Base-by-base conservation (phyloP, 2,888 invertebrate species). In the Cryptus viduatorius region DNA sequence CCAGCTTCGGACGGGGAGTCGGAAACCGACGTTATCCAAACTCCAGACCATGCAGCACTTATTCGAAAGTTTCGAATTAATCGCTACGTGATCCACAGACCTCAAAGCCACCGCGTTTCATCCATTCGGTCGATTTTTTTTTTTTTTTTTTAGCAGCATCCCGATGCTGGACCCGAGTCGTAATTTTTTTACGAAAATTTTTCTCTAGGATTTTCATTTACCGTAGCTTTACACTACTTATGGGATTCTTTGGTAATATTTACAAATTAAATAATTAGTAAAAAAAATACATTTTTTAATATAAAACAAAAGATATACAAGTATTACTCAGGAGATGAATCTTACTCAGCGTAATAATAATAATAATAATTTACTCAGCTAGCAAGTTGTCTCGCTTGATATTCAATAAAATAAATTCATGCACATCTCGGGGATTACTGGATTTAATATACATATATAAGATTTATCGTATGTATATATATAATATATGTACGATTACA, bases 371-470 rank as follows among this genome's bases (percentile, higher is more conserved):
- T 79, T 72, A 84, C 69, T 84, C 73, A 75, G 61, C 69, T 78
- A 19, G 64, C 16, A 42, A 79, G 72, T 64, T 31, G 14, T 82
- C 82, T 79, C 82, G 48, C 29, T 71, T 37, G 48, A 56, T 69
- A 24, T 12, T 16, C 44, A 31, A 53, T 64, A 77, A 53, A 61
- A 80, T 29, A 59, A 75, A 71, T 72, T 29, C 85, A 88, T 86
- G 87, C 87, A 85, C 87, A 86, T 85, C 69, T 87, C 86, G 86
- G 86, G 87, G 87, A 37, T 37, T 86, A 86, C 87, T 89, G 88
- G 78, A 84, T 75, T 77, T 88, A 86, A 79, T 79, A 24, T 82
- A 68, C 83, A 89, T 90, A 90, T 86, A 88, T 87, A 85, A 77
- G 68, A 80, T 56, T 88, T 80, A 53, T 53, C 53, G 53, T 53